A percentile compares a stretch with the other conserved stretches of the same genome.
phyloP scores from a whole-genome alignment of 2,888 invertebrate species.

The Lepidonotus clava region DNA sequence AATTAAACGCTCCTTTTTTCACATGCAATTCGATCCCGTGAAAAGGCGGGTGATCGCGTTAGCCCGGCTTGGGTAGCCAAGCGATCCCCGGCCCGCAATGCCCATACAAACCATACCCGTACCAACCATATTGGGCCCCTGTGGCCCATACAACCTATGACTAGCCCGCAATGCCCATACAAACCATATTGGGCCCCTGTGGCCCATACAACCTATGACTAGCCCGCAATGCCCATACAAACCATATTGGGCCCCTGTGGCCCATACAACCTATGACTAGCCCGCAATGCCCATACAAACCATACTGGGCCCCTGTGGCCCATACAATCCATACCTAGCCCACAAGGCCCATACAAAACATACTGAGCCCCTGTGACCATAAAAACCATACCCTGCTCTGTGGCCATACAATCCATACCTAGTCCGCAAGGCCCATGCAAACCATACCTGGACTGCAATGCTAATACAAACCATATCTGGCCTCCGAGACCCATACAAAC shows the following conservation, averaged over 20 bases:
- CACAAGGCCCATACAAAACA: too few species aligned
- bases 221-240: background rate
- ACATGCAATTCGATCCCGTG: background rate
- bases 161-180: background rate
- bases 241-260: background rate
- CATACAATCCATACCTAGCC: too few species aligned
- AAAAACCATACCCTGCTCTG: too few species aligned
- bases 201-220: background rate
- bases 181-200: background rate
- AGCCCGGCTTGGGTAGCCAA: background rate
- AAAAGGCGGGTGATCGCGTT: background rate
- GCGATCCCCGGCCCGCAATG: background rate
- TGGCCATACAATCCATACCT: too few species aligned
- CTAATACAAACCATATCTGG: too few species aligned
- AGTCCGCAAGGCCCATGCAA: too few species aligned
- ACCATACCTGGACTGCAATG: too few species aligned
- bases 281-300: background rate
- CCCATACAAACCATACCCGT: background rate
- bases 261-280: background rate
- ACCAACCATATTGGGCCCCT: background rate
- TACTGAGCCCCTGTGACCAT: too few species aligned
- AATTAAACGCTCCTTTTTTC: slow-evolving; percentile 23
- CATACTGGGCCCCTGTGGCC: background rate
- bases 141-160: background rate
- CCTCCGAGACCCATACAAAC: too few species aligned